phyloP scores from a whole-genome alignment of 35 echinoderm and acorn worm genomes.

The Chiridota heheva region DNA sequence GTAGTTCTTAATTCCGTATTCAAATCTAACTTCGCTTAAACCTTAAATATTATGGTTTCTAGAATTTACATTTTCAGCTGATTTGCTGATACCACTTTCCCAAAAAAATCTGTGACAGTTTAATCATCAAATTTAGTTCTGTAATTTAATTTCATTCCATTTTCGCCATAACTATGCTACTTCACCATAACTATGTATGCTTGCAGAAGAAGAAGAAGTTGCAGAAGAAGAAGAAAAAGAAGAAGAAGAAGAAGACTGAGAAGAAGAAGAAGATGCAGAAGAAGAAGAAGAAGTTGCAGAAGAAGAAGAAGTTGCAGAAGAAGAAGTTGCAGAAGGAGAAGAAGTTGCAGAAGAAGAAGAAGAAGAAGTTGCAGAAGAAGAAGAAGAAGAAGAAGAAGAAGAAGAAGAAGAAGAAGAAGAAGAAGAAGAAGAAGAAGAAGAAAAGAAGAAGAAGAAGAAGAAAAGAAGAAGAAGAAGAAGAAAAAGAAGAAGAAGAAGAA shows the following conservation, averaged over 20 bases:
- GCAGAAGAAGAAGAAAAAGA: constrained; percentile 1
- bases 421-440: background rate
- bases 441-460: background rate
- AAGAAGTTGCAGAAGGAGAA: background rate
- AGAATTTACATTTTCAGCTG: too few relatives aligned
- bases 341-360: background rate
- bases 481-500: background rate
- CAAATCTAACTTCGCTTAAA: too few relatives aligned
- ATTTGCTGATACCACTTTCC: too few relatives aligned
- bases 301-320: constrained; percentile 4
- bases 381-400: too few relatives aligned
- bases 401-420: background rate
- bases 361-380: background rate
- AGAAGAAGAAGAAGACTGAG: background rate
- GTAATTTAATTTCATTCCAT: too few relatives aligned
- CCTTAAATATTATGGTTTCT: too few relatives aligned
- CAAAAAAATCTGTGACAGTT: too few relatives aligned
- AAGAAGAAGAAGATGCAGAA: background rate
- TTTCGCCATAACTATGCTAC: too few relatives aligned
- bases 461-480: background rate
- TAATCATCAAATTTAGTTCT: too few relatives aligned
- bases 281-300: background rate
- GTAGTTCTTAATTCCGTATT: too few relatives aligned
- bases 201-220: background rate
- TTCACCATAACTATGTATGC: too few relatives aligned